Evolutionary conservation across 2,888 invertebrate genomes (phyloP).

Genomic region (Phasia obesa): DNA sequence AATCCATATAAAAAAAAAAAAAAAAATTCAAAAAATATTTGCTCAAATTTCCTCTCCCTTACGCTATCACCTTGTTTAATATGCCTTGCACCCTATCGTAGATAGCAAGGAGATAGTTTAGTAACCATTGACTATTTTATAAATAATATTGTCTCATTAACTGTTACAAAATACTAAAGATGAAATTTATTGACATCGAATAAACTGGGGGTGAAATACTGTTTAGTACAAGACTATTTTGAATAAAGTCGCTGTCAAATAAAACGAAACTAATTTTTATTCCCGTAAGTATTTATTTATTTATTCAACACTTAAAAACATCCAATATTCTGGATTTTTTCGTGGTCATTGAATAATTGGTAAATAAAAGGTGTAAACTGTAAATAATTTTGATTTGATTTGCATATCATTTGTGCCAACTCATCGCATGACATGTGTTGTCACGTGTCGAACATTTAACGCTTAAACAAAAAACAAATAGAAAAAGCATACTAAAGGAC

Average conservation of each 20-base stretch:
- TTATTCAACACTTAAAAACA: slow-evolving; percentile 53
- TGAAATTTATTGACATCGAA: neutral
- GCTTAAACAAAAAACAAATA: slow-evolving; percentile 53
- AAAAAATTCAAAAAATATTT: no score
- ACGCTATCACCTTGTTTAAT: no score
- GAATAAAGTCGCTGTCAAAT: no score
- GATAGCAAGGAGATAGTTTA: no score
- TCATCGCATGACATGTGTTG: slow-evolving; percentile 71
- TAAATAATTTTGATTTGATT: slow-evolving; percentile 74
- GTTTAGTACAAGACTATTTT: neutral
- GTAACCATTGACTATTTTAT: no score
- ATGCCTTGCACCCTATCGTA: no score
- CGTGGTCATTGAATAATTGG: slow-evolving; percentile 65
- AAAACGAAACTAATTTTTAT: no score
- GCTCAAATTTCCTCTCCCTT: no score
- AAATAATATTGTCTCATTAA: neutral
- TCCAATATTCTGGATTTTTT: slow-evolving; percentile 54
- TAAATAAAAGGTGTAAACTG: slow-evolving; percentile 68
- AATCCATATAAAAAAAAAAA: no score
- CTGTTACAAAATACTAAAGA: neutral
- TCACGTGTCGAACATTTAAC: slow-evolving; percentile 67
- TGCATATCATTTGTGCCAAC: slow-evolving; percentile 79
- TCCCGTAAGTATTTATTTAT: slow-evolving; percentile 10
- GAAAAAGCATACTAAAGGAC: slow-evolving; percentile 9
- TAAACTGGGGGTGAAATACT: neutral